phyloP scores from a whole-genome alignment of 2,113 vertebrate genomes.

The Cyprinodon tularosa region DNA sequence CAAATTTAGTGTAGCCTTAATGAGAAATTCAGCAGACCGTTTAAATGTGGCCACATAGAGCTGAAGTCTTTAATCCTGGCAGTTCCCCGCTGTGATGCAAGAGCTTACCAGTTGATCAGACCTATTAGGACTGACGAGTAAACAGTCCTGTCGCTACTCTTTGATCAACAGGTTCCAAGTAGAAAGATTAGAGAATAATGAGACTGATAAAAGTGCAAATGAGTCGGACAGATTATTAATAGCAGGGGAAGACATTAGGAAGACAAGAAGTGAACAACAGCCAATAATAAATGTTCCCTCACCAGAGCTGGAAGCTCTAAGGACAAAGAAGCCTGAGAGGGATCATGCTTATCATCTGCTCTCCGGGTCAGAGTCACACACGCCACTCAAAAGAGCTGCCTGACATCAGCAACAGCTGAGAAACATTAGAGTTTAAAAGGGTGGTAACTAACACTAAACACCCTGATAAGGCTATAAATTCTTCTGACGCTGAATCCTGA shows the following conservation, averaged over 20 bases:
- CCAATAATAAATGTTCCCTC: slow-evolving; percentile 22
- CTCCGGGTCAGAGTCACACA: slow-evolving; percentile 41
- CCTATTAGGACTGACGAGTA: slow-evolving; percentile 32
- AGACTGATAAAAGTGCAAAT: neutral
- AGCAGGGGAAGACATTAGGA: neutral
- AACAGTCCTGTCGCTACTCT: slow-evolving; percentile 24
- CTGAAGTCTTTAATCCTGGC: slow-evolving; percentile 49
- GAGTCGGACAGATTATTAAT: neutral
- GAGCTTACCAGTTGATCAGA: slow-evolving; percentile 41
- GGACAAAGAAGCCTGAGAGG: slow-evolving; percentile 20
- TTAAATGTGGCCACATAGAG: slow-evolving; percentile 23
- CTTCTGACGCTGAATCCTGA: slow-evolving; percentile 36
- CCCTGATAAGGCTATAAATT: slow-evolving; percentile 41
- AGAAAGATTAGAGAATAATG: neutral
- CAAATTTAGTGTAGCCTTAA: slow-evolving; percentile 21
- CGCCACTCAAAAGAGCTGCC: slow-evolving; percentile 41
- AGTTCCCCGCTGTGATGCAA: slow-evolving; percentile 35
- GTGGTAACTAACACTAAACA: slow-evolving; percentile 58
- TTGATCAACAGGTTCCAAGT: neutral
- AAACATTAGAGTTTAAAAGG: slow-evolving; percentile 38
- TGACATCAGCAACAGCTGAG: slow-evolving; percentile 34
- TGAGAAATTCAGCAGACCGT: slow-evolving; percentile 18
- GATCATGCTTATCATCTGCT: slow-evolving; percentile 31
- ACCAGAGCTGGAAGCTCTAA: slow-evolving; percentile 1
- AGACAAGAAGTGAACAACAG: slow-evolving; percentile 19